Evolutionary conservation across 2,888 invertebrate genomes (phyloP).

Genomic region (Cryptus armator): DNA sequence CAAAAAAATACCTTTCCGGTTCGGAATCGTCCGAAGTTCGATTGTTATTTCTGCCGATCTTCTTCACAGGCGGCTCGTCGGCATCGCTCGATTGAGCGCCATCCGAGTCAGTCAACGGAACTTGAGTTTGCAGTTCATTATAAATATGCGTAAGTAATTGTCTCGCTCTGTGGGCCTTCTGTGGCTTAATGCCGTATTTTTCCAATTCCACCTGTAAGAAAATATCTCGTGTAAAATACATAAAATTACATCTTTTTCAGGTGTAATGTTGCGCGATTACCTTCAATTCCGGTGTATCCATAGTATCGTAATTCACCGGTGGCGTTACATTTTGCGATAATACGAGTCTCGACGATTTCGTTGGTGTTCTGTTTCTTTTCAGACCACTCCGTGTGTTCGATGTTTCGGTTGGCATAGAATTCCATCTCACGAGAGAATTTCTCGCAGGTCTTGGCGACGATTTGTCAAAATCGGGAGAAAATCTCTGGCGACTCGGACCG

Average conservation of each 20-base stretch:
- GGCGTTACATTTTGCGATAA: conserved; percentile 84
- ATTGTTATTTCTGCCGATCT: conserved; percentile 30
- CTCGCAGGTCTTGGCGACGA: conserved; percentile 30
- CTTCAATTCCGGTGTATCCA: conserved; percentile 86
- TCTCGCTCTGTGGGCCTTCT: conserved; percentile 86
- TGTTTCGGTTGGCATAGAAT: conserved; percentile 59
- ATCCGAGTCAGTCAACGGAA: conserved; percentile 50
- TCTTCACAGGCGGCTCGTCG: conserved; percentile 71
- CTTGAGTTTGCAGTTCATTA: conserved; percentile 86
- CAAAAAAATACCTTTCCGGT: conserved; percentile 48
- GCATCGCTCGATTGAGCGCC: conserved; percentile 49
- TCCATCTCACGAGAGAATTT: conserved; percentile 52
- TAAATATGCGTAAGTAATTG: conserved; percentile 86
- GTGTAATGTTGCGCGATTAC: conserved; percentile 77
- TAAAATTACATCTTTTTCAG: background rate
- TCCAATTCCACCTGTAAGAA: conserved; percentile 85
- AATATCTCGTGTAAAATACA: background rate
- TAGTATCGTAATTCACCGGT: conserved; percentile 85
- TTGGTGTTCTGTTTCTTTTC: conserved; percentile 25
- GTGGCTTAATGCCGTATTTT: conserved; percentile 86
- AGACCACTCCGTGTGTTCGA: background rate
- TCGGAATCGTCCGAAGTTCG: conserved; percentile 53
- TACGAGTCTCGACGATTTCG: conserved; percentile 27
- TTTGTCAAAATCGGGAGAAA: background rate
- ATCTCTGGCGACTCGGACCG: conserved; percentile 20